A percentile compares a stretch with the other conserved stretches of the same genome.
Conservation (phyloP, 2,113 vertebrate genomes). For the Cercopithecus mona region DNA sequence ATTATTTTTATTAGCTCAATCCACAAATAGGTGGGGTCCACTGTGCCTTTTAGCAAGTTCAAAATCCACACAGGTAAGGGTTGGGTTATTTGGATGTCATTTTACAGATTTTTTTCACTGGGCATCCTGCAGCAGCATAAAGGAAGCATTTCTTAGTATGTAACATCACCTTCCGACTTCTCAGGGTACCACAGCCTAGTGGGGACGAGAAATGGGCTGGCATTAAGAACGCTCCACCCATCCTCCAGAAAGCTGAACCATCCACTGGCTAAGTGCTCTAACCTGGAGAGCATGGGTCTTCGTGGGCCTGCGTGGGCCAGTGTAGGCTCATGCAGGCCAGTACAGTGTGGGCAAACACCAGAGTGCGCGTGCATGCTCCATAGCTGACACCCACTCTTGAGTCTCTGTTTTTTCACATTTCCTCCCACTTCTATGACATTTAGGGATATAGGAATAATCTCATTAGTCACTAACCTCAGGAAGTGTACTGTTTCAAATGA, state of each 20-base stretch:
- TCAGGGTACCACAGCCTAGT: neutral
- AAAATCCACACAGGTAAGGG: conserved; percentile 68
- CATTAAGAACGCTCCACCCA: neutral
- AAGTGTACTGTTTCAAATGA: conserved; percentile 41
- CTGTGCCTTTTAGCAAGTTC: conserved; percentile 60
- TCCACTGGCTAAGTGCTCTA: neutral
- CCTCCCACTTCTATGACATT: conserved; percentile 13
- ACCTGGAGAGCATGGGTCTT: neutral
- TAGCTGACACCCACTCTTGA: neutral
- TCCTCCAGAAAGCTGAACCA: neutral
- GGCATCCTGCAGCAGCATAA: conserved; percentile 13
- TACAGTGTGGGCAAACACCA: neutral
- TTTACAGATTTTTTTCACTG: conserved; percentile 71
- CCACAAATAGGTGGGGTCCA: conserved; percentile 75
- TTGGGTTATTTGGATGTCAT: conserved; percentile 54
- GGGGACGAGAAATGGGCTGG: neutral
- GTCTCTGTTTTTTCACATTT: neutral
- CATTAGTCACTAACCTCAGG: conserved; percentile 10
- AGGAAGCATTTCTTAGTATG: conserved; percentile 53
- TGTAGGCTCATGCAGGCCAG: rapidly evolving
- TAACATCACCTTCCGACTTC: neutral
- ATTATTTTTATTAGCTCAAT: conserved; percentile 69
- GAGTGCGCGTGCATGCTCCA: neutral
- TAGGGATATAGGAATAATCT: conserved; percentile 17
- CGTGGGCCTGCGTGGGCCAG: neutral